Evolutionary conservation across 2,888 invertebrate genomes (phyloP), one percentile per base, ranked within the genome.

Genomic region (Cepaea hortensis): DNA sequence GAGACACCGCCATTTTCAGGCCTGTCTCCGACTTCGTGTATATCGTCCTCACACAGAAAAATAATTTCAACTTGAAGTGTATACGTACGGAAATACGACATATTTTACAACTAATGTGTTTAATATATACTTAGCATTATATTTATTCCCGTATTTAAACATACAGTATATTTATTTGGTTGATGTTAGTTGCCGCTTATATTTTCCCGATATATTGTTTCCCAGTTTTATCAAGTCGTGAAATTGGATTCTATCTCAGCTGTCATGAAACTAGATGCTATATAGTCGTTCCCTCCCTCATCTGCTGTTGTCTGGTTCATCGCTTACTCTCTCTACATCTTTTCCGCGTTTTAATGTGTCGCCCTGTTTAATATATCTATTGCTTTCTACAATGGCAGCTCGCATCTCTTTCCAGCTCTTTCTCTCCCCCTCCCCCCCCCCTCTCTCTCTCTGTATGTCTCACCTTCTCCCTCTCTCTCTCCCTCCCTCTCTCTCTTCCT

Each of bases 1-100:
- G 81, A 81, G 15, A 68, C 82, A 13, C 86, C 82, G 76, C 76
- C 86, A 18, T 82, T 86, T 68, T 82, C 86, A 7, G 85, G 81
- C 20, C 11, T 65, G 61, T 46, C 72, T 3, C n/a, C 81, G 7
- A n/a, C 61, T 11, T 20, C 80, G 18, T 46, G 85, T 62, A 73
- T 85, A 72, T n/a, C 81, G 3, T 15, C 73, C 7, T 48, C 81
- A 6, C 85, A 84, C 46, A 62, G 81, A 61, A 81, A 85, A 48
- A 81, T 80, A 3, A 61, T 85, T 6, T 85, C 85, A 2, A 61
- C 55, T 55, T 55, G 55, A 55, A 55, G 55, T 55, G 55, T 55
- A 55, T 9, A 55, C 55, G 7, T 55, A 55, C 15, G 55, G n/a
- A 70, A 79, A 35, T 35, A 61, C 55, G 55, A 72, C 61, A 48